These are phyloP conservation scores for Eristalis pertinax DNA, from an alignment of 2,888 invertebrate species.

Conservation along the genomic window DNA sequence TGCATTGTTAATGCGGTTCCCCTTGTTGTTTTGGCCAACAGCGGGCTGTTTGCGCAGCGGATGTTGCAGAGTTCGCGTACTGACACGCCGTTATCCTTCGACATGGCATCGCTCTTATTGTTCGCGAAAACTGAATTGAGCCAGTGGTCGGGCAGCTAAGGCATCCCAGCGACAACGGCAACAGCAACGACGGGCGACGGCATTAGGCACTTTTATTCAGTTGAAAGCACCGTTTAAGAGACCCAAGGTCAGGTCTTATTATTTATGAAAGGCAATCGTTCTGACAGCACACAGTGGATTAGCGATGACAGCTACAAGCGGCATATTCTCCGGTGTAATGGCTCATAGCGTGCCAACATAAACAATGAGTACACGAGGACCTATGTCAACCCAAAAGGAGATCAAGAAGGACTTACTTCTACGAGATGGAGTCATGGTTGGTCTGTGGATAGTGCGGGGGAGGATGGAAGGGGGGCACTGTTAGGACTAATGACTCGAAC, in stretches of 20 bases:
- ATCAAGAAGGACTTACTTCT: constrained; percentile 67
- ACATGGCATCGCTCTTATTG: constrained; percentile 63
- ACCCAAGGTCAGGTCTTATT: constrained; percentile 71
- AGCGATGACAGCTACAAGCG: constrained; percentile 66
- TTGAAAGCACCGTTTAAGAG: constrained; percentile 70
- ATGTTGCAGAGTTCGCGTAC: constrained; percentile 38
- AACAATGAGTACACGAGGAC: constrained; percentile 53
- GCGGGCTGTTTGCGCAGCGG: neutral
- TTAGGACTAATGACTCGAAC: constrained; percentile 59
- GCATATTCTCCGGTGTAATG: constrained; percentile 42
- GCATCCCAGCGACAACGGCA: neutral
- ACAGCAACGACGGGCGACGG: neutral
- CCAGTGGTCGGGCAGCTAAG: neutral
- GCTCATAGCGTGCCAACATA: constrained; percentile 42
- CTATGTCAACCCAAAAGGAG: constrained; percentile 63
- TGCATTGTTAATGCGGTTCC: constrained; percentile 77
- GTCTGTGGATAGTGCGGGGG: neutral
- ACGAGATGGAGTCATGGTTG: constrained; percentile 46
- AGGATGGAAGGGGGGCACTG: constrained; percentile 1
- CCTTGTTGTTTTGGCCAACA: constrained; percentile 1
- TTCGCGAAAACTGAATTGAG: constrained; percentile 50
- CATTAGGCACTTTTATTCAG: constrained; percentile 21
- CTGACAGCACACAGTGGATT: constrained; percentile 62
- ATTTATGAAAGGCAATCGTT: constrained; percentile 69
- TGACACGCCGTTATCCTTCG: constrained; percentile 71